Conservation (phyloP, 2,797 vertebrate genomes). For the Nyctalus aviator region DNA sequence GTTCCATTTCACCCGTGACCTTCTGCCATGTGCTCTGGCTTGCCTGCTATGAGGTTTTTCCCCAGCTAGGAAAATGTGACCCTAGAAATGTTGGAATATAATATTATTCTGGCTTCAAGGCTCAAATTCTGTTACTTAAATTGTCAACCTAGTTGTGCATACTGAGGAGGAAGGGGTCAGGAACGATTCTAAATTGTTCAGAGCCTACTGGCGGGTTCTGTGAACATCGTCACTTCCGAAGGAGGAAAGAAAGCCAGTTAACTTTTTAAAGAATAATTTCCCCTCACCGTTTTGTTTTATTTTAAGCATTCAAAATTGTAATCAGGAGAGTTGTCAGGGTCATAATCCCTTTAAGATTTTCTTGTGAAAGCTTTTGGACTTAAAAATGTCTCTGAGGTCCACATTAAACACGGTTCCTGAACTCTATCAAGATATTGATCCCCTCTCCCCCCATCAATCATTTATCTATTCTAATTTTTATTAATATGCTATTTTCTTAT, state of each 20-base stretch:
- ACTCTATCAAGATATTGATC: not conserved
- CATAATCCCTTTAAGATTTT: not conserved
- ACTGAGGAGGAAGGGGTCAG: not conserved
- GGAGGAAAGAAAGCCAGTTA: not conserved
- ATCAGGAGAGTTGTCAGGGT: not conserved
- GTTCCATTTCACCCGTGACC: not conserved
- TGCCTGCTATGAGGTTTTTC: not conserved
- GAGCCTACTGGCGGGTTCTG: not conserved
- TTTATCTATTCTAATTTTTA: not conserved
- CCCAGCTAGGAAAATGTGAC: constrained; percentile 11
- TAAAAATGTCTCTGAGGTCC: not conserved
- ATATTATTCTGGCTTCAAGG: constrained; percentile 29
- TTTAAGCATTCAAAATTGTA: not conserved
- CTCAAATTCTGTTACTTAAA: not conserved
- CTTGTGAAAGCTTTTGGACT: not conserved
- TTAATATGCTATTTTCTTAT: not conserved
- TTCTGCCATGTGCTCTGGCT: not conserved
- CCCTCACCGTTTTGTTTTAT: not conserved
- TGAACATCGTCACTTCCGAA: not conserved
- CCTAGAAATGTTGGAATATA: constrained; percentile 19
- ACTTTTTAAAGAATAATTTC: not conserved
- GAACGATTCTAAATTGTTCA: not conserved
- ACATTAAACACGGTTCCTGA: not conserved
- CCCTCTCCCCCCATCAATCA: not conserved
- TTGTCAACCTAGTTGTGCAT: not conserved